A percentile compares a stretch with the other conserved stretches of the same genome.
These are phyloP conservation scores for Trichopria drosophilae DNA, from an alignment of 2,888 invertebrate genomes.

Conservation along the genomic window DNA sequence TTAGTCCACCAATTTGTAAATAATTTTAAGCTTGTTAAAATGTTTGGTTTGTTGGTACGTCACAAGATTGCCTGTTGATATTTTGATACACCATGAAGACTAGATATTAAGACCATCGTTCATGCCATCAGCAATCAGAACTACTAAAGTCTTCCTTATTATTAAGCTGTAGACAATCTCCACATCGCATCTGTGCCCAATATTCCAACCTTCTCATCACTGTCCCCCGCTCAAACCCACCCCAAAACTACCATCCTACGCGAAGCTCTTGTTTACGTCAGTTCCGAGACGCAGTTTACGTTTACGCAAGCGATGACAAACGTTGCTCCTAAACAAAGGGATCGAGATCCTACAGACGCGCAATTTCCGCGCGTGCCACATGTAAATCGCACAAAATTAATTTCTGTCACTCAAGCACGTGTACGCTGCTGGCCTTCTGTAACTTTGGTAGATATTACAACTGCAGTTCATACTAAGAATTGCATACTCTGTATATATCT, in stretches of 20 bases:
- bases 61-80: too few species aligned
- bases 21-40: too few species aligned
- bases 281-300: constrained; percentile 3
- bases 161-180: constrained; percentile 46
- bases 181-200: constrained; percentile 49
- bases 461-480: too few species aligned
- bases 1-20: too few species aligned
- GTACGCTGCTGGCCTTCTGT: too few species aligned
- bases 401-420: constrained; percentile 47
- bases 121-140: too few species aligned
- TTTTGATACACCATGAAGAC: too few species aligned
- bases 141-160: constrained; percentile 39
- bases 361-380: constrained; percentile 43
- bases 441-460: too few species aligned
- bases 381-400: constrained; percentile 48
- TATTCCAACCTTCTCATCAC: constrained; percentile 32
- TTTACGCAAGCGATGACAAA: constrained; percentile 43
- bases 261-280: constrained; percentile 32
- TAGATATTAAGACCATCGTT: too few species aligned
- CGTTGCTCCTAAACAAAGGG: constrained; percentile 46
- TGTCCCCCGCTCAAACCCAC: background rate
- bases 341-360: constrained; percentile 37
- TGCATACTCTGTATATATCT: too few species aligned
- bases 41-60: too few species aligned
- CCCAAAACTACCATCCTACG: too few species aligned